These are phyloP conservation scores for Lepidurus couesii DNA, from an alignment of 1,140 invertebrate genomes.

Conservation along the genomic window DNA sequence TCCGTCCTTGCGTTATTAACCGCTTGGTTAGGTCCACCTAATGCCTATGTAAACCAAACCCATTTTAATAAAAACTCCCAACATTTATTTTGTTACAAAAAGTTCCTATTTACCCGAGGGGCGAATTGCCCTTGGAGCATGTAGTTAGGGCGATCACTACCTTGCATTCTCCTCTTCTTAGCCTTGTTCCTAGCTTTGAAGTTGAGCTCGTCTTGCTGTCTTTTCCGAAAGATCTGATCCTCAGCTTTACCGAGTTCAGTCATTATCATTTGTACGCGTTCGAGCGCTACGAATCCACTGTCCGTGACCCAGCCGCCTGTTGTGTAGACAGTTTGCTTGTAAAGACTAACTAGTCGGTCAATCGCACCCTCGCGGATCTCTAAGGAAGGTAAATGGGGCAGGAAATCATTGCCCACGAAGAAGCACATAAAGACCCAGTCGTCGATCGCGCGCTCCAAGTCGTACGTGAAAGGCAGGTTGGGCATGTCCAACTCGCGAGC, in stretches of 20 bases:
- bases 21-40: slow-evolving; percentile 40
- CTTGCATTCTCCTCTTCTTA: slow-evolving; percentile 50
- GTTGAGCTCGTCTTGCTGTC: slow-evolving; percentile 76
- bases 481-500: slow-evolving; percentile 86
- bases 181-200: slow-evolving; percentile 73
- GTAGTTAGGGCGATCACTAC: slow-evolving; percentile 57
- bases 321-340: slow-evolving; percentile 92
- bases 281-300: slow-evolving; percentile 86
- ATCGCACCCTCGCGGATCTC: slow-evolving; percentile 98
- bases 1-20: slow-evolving; percentile 44
- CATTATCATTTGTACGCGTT: slow-evolving; percentile 91
- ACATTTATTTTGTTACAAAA: not conserved
- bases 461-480: slow-evolving; percentile 84
- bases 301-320: slow-evolving; percentile 93
- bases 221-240: slow-evolving; percentile 93
- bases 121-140: slow-evolving; percentile 65
- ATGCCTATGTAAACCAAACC: not conserved
- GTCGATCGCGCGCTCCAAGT: slow-evolving; percentile 85
- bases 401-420: slow-evolving; percentile 99
- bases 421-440: slow-evolving; percentile 99
- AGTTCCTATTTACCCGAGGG: slow-evolving; percentile 48
- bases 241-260: slow-evolving; percentile 86
- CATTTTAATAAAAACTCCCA: not conserved
- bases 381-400: slow-evolving; percentile 95
- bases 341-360: slow-evolving; percentile 85